Base-by-base conservation (phyloP, 2,113 vertebrate genomes). In the Pachyramphus minor region DNA sequence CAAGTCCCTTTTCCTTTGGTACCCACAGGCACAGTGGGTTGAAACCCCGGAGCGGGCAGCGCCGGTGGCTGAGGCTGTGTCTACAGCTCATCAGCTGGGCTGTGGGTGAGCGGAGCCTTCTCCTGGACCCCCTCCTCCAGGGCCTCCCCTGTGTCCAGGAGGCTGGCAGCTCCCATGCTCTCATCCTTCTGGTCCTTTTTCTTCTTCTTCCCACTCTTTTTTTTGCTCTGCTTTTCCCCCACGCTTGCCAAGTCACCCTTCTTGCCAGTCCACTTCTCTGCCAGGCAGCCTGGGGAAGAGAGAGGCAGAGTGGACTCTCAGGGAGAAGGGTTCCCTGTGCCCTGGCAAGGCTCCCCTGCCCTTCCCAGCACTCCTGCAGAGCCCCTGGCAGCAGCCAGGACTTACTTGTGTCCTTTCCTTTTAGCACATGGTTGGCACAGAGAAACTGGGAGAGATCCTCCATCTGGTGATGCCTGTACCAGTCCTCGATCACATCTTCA, bases 401-500 rank as follows among this genome's bases (percentile, higher is more conserved):
- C 98, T 98, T 97, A 99, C 99, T 99, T 80, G 87, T 92, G 68
- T 99, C 99, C 81, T 99, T 98, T 93, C 99, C 99, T 97, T 99
- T 99, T 5, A 99, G 97, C 45, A 99, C 99, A 0, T 99, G 99
- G 84, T 99, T 98, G 47, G 99, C 99, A 30, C 99, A 99, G 69
- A 99, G 98, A 47, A 98, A 99, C 2, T 98, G 98, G 16, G 98
- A 99, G 88, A 99, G 98, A 87, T 99, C 99, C 52, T 99, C 99
- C 1, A 98, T 98, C 96, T 99, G 99, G 94, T 96, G 98, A 50
- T 99, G 98, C 93, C 98, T 98, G 97, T 99, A 99, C 99, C 99
- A 99, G 90, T 99, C 99, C 90, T 99, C 99, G 1, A 99, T 99
- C 92, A 99, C 99, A 0, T 99, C 99, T 97, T 99, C 99, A 8